These are phyloP conservation scores for Coryphaenoides rupestris DNA, from an alignment of 2,113 vertebrate genomes.

Conservation along the genomic window DNA sequence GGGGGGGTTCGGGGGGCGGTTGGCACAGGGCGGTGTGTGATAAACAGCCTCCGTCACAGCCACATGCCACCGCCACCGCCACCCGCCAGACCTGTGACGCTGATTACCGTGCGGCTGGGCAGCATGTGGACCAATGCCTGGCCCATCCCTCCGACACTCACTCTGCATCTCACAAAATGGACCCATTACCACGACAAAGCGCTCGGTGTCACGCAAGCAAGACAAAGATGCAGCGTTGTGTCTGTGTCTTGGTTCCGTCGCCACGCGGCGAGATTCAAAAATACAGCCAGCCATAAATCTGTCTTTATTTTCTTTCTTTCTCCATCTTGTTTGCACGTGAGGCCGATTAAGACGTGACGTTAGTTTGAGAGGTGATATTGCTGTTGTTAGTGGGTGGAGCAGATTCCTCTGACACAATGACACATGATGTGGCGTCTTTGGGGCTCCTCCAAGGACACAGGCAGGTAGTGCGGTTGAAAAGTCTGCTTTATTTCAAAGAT, in stretches of 20 bases:
- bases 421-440: too few relatives aligned
- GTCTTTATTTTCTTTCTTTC: constrained; percentile 7
- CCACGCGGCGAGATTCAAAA: too few relatives aligned
- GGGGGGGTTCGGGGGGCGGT: too few relatives aligned
- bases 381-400: too few relatives aligned
- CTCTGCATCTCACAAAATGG: constrained; percentile 37
- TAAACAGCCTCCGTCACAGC: constrained; percentile 44
- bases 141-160: constrained; percentile 37
- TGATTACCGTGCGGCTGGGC: constrained; percentile 55
- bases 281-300: constrained; percentile 32
- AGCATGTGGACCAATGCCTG: constrained; percentile 15
- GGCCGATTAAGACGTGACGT: constrained; percentile 31
- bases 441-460: too few relatives aligned
- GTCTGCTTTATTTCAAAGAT: too few relatives aligned
- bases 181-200: constrained; percentile 35
- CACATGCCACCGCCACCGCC: constrained; percentile 45
- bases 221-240: constrained; percentile 41
- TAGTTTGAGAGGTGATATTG: neutral
- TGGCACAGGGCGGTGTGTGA: constrained; percentile 34
- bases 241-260: too few relatives aligned
- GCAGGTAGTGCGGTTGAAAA: too few relatives aligned
- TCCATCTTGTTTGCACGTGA: constrained; percentile 25
- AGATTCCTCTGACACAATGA: too few relatives aligned
- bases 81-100: neutral
- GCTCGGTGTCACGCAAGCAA: constrained; percentile 36